These are phyloP conservation scores for Trichogramma dendrolimi DNA, from an alignment of 2,888 invertebrate genomes.

Conservation along the genomic window DNA sequence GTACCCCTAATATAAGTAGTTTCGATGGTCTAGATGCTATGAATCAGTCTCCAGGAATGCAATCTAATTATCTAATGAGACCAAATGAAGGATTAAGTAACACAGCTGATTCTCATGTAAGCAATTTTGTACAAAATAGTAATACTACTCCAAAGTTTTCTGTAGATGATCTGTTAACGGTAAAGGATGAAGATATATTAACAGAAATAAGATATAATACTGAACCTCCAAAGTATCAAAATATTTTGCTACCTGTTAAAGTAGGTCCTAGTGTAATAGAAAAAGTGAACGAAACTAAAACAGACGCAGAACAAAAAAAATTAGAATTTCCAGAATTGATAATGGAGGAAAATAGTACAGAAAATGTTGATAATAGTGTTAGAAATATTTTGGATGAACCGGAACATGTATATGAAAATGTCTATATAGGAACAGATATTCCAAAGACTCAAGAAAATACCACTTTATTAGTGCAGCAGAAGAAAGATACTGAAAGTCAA, in stretches of 20 bases:
- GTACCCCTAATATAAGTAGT: constrained; percentile 48
- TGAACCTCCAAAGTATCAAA: constrained; percentile 39
- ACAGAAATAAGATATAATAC: constrained; percentile 18
- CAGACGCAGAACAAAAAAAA: constrained; percentile 15
- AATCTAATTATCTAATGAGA: not conserved
- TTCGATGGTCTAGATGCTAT: constrained; percentile 32
- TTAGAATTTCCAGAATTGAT: constrained; percentile 24
- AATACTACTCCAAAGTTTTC: constrained; percentile 12
- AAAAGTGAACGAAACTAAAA: constrained; percentile 21
- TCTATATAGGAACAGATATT: constrained; percentile 38
- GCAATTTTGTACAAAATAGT: constrained; percentile 11
- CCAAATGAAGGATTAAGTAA: constrained; percentile 19
- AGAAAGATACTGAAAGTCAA: constrained; percentile 21
- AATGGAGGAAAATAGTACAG: constrained; percentile 8
- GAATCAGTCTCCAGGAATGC: constrained; percentile 18
- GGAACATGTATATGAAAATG: constrained; percentile 42
- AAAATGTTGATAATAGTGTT: constrained; percentile 20
- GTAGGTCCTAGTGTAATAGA: constrained; percentile 29
- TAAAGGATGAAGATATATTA: constrained; percentile 16
- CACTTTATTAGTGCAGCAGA: constrained; percentile 21
- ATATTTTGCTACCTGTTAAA: constrained; percentile 40
- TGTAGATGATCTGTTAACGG: constrained; percentile 20
- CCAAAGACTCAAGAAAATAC: constrained; percentile 32
- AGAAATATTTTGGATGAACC: constrained; percentile 31
- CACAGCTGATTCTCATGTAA: constrained; percentile 10